Percentiles rank a stretch among this genome's conserved stretches.
Evolutionary conservation across 35 echinoderm and acorn worm genomes (phyloP).

Genomic region (Heliocidaris tuberculata): DNA sequence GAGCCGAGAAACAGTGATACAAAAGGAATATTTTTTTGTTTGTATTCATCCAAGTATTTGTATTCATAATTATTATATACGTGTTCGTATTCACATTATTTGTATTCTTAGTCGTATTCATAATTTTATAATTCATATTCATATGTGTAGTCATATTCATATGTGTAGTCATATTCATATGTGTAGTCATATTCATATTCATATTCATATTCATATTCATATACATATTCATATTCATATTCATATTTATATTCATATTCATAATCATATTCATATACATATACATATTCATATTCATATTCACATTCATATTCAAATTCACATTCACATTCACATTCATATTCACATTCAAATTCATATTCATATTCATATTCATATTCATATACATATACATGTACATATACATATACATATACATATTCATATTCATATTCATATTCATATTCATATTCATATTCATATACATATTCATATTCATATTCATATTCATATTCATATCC

Average conservation of each 20-base stretch:
- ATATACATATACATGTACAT: not conserved
- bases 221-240: not conserved
- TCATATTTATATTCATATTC: not conserved
- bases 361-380: not conserved
- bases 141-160: no score
- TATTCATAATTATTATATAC: no score
- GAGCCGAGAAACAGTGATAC: no score
- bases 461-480: not conserved
- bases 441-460: constrained; percentile 27
- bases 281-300: constrained; percentile 28
- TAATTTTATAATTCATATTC: no score
- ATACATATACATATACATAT: constrained; percentile 5
- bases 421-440: not conserved
- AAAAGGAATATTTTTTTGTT: no score
- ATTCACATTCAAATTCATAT: no score
- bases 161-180: no score
- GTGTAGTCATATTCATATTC: not conserved
- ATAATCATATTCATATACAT: not conserved
- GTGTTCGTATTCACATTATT: no score
- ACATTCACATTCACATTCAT: no score
- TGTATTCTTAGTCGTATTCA: no score
- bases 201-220: constrained; percentile 27
- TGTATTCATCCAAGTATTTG: no score
- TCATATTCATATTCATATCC: constrained; percentile 4
- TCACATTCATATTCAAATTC: no score